A percentile compares a stretch with the other conserved stretches of the same genome.
phyloP scores from a whole-genome alignment of 2,113 vertebrate species.

The Hepsetus odoe region DNA sequence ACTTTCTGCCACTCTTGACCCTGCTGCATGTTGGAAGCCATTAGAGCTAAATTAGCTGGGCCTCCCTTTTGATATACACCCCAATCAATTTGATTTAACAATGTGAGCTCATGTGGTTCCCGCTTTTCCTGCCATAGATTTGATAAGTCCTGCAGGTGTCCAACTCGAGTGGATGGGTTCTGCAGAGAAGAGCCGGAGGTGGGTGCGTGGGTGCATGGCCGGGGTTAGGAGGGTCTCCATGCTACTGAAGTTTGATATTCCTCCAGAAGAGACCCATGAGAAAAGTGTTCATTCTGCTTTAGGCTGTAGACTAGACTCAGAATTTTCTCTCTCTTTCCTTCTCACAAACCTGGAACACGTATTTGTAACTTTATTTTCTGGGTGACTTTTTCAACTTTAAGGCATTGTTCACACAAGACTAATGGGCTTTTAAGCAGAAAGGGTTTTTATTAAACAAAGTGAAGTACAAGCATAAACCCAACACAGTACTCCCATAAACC shows the following conservation, averaged over 20 bases:
- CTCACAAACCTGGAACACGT: not conserved
- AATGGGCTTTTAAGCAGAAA: too few relatives aligned
- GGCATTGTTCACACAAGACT: too few relatives aligned
- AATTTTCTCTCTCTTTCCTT: slow-evolving; percentile 7
- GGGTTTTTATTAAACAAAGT: too few relatives aligned
- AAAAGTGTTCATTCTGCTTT: slow-evolving; percentile 19
- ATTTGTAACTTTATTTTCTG: not conserved
- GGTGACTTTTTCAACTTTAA: too few relatives aligned
- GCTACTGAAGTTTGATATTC: slow-evolving; percentile 59
- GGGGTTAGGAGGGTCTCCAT: slow-evolving; percentile 48
- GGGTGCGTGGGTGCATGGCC: slow-evolving; percentile 39
- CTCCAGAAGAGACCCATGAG: slow-evolving; percentile 45
- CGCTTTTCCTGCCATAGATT: slow-evolving; percentile 46
- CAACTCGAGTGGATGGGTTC: slow-evolving; percentile 44
- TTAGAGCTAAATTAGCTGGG: slow-evolving; percentile 50
- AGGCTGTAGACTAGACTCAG: not conserved
- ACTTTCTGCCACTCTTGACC: slow-evolving; percentile 15
- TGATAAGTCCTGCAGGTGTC: slow-evolving; percentile 42
- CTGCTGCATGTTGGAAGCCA: slow-evolving; percentile 50
- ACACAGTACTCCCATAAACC: too few relatives aligned
- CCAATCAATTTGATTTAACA: slow-evolving; percentile 67
- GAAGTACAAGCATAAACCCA: too few relatives aligned
- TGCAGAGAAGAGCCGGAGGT: slow-evolving; percentile 50
- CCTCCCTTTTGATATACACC: slow-evolving; percentile 41
- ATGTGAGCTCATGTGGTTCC: slow-evolving; percentile 49